Evolutionary conservation across 64 coral and sea anemone genomes (phyloP).

Genomic region (Montipora foliosa): DNA sequence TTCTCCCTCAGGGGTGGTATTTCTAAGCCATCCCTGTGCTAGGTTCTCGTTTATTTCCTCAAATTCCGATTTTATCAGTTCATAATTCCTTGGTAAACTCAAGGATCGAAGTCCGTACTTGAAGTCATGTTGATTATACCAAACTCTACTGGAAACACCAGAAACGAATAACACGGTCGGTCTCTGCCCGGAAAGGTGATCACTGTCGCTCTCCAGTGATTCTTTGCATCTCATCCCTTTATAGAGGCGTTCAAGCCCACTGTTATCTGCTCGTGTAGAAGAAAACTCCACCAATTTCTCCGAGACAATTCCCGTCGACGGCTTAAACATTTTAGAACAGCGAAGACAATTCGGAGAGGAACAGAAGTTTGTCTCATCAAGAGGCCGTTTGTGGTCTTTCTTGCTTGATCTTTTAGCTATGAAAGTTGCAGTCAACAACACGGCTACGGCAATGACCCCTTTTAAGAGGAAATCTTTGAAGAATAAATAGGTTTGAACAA

Average conservation of each 20-base stretch:
- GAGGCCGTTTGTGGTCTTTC: neutral
- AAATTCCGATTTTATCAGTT: slow-evolving; percentile 76
- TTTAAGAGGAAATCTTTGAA: slow-evolving; percentile 35
- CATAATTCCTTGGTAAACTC: slow-evolving; percentile 7
- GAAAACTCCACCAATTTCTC: slow-evolving; percentile 67
- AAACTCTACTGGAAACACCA: slow-evolving; percentile 57
- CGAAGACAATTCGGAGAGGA: slow-evolving; percentile 81
- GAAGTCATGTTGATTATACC: slow-evolving; percentile 20
- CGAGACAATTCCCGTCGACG: slow-evolving; percentile 23
- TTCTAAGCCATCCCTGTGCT: slow-evolving; percentile 78
- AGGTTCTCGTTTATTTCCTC: slow-evolving; percentile 32
- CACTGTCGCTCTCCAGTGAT: slow-evolving; percentile 6
- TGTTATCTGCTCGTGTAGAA: slow-evolving; percentile 4
- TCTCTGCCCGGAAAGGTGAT: slow-evolving; percentile 39
- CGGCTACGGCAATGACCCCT: slow-evolving; percentile 43
- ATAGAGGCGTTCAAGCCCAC: slow-evolving; percentile 56
- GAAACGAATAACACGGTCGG: slow-evolving; percentile 71
- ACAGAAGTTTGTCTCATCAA: slow-evolving; percentile 61
- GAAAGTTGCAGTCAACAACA: slow-evolving; percentile 27
- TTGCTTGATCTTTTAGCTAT: slow-evolving; percentile 42
- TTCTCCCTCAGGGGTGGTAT: slow-evolving; percentile 68
- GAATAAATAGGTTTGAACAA: slow-evolving; percentile 21
- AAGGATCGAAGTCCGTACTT: neutral
- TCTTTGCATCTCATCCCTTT: slow-evolving; percentile 2
- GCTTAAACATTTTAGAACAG: slow-evolving; percentile 35